These are phyloP conservation scores for Seira sanloemensis DNA, from an alignment of 2,888 invertebrate genomes.

Conservation along the genomic window DNA sequence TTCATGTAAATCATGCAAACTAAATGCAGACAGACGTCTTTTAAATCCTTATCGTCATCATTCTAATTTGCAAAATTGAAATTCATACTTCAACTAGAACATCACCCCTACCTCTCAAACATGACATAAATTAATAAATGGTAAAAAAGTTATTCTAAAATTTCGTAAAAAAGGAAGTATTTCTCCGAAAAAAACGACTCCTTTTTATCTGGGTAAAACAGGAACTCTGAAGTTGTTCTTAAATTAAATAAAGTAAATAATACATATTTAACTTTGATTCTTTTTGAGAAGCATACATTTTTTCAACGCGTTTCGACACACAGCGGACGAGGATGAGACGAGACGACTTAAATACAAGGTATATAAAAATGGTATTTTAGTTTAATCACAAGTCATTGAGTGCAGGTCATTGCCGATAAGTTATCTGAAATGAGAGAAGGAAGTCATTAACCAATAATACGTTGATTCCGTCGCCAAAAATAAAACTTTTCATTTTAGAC, in stretches of 20 bases:
- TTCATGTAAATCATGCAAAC: too few relatives aligned
- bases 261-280: too few relatives aligned
- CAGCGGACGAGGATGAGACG: too few relatives aligned
- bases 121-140: neutral
- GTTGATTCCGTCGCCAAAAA: neutral
- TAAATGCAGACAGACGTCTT: too few relatives aligned
- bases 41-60: too few relatives aligned
- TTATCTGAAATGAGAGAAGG: constrained; percentile 72
- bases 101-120: neutral
- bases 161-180: neutral
- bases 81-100: too few relatives aligned
- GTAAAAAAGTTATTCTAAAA: neutral
- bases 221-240: neutral
- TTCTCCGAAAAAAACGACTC: neutral
- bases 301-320: too few relatives aligned
- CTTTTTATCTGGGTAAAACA: too few relatives aligned
- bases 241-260: neutral
- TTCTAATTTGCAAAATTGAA: too few relatives aligned
- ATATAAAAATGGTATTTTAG: too few relatives aligned
- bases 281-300: too few relatives aligned
- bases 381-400: constrained; percentile 59
- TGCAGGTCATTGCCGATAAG: constrained; percentile 77
- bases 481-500: neutral
- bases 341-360: neutral
- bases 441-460: neutral